Conservation (phyloP, 1,140 invertebrate genomes). For the Drosophila navojoa region DNA sequence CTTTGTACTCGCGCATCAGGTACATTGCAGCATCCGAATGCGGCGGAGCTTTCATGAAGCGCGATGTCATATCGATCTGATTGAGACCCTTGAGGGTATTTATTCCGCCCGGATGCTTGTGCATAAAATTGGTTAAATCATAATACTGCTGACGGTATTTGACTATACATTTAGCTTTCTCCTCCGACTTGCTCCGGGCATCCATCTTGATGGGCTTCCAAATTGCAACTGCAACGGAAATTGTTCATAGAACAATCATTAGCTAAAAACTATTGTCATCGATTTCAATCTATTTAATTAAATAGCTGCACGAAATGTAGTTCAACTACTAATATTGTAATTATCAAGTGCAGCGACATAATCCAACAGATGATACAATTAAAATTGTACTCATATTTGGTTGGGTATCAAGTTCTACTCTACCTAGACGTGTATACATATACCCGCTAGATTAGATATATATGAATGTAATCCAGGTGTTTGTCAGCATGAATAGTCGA, state of each 20-base stretch:
- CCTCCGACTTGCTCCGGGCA: constrained; percentile 14
- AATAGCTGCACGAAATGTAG: not conserved
- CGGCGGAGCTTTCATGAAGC: constrained; percentile 84
- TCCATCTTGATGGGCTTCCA: constrained; percentile 44
- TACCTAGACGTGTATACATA: too few species aligned
- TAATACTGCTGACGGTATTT: constrained; percentile 85
- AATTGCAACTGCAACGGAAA: constrained; percentile 43
- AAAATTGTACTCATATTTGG: too few species aligned
- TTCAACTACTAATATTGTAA: constrained; percentile 8
- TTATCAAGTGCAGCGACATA: not conserved
- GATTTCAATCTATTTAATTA: constrained; percentile 46
- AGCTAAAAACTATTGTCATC: not conserved
- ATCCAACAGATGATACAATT: not conserved
- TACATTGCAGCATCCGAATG: constrained; percentile 87
- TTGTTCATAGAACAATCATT: constrained; percentile 4
- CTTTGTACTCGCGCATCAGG: constrained; percentile 86
- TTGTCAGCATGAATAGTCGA: too few species aligned
- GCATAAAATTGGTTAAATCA: constrained; percentile 85
- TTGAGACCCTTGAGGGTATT: constrained; percentile 85
- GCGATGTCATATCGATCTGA: constrained; percentile 84
- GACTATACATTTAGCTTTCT: constrained; percentile 83
- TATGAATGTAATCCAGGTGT: too few species aligned
- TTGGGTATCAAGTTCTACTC: too few species aligned
- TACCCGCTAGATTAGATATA: too few species aligned
- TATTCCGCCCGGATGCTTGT: constrained; percentile 86